Evolutionary conservation across 2,797 vertebrate species (phyloP).

Genomic region (Malacoraja senta): DNA sequence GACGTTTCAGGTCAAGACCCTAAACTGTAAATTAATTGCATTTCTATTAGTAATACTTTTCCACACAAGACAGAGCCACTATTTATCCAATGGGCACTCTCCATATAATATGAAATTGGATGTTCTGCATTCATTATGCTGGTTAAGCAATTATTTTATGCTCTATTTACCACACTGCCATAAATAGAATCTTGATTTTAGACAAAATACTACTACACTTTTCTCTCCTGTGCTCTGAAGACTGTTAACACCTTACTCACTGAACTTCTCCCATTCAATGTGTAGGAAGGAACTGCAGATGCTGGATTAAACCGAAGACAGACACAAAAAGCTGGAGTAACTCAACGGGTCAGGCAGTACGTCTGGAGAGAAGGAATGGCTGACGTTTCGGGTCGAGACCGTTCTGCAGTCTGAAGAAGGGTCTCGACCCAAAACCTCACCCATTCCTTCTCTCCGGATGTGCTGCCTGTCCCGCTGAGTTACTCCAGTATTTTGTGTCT

Average conservation of each 20-base stretch:
- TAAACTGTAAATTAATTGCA: neutral
- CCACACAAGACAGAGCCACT: neutral
- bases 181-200: neutral
- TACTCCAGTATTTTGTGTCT: too few relatives aligned
- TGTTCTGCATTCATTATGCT: neutral
- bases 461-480: too few relatives aligned
- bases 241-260: neutral
- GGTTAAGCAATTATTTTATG: neutral
- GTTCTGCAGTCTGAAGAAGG: too few relatives aligned
- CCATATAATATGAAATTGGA: neutral
- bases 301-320: too few relatives aligned
- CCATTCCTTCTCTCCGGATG: too few relatives aligned
- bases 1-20: too few relatives aligned
- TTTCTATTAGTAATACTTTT: neutral
- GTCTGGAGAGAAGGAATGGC: too few relatives aligned
- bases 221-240: neutral
- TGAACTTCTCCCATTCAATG: neutral
- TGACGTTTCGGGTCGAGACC: too few relatives aligned
- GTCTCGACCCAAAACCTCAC: too few relatives aligned
- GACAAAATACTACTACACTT: neutral
- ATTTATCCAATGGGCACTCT: neutral
- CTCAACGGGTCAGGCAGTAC: too few relatives aligned
- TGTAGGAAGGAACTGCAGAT: too few relatives aligned
- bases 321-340: too few relatives aligned
- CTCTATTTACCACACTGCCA: neutral